These are phyloP conservation scores for Pyrrhia umbra DNA, from an alignment of 2,888 invertebrate genomes.

Conservation along the genomic window DNA sequence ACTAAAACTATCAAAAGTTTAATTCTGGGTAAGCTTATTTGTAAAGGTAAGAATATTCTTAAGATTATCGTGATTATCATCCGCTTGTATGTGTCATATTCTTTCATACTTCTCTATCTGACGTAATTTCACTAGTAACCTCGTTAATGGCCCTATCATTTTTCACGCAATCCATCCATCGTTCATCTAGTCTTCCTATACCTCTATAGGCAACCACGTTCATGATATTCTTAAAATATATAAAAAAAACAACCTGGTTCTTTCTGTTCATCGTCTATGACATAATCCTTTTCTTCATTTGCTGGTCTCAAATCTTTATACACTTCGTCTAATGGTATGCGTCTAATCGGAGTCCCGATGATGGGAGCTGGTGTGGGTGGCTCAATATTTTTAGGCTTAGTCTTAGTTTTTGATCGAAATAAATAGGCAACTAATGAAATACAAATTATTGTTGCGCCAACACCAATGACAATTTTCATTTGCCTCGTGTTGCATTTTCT, in stretches of 20 bases:
- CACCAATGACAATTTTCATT: conserved; percentile 66
- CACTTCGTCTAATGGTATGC: conserved; percentile 69
- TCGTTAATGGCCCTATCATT: too few relatives aligned
- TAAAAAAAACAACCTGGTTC: conserved; percentile 61
- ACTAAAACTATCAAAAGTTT: too few relatives aligned
- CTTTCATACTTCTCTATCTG: too few relatives aligned
- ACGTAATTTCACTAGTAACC: too few relatives aligned
- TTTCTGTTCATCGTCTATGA: conserved; percentile 25
- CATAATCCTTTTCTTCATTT: conserved; percentile 54
- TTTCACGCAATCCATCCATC: too few relatives aligned
- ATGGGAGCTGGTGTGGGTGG: conserved; percentile 28
- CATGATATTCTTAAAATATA: too few relatives aligned
- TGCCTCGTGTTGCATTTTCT: conserved; percentile 72
- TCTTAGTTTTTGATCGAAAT: conserved; percentile 58
- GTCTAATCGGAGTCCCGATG: conserved; percentile 68
- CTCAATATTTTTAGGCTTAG: conserved; percentile 1
- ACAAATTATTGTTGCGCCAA: conserved; percentile 61
- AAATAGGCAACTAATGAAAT: conserved; percentile 71
- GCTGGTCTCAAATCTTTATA: conserved; percentile 44
- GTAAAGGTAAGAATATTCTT: too few relatives aligned
- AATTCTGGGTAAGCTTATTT: too few relatives aligned
- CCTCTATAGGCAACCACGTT: too few relatives aligned
- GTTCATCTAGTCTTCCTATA: too few relatives aligned
- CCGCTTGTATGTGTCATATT: too few relatives aligned
- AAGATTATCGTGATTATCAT: too few relatives aligned